These are phyloP conservation scores for Phymatocera aterrima DNA, from an alignment of 2,888 invertebrate genomes.

Conservation along the genomic window DNA sequence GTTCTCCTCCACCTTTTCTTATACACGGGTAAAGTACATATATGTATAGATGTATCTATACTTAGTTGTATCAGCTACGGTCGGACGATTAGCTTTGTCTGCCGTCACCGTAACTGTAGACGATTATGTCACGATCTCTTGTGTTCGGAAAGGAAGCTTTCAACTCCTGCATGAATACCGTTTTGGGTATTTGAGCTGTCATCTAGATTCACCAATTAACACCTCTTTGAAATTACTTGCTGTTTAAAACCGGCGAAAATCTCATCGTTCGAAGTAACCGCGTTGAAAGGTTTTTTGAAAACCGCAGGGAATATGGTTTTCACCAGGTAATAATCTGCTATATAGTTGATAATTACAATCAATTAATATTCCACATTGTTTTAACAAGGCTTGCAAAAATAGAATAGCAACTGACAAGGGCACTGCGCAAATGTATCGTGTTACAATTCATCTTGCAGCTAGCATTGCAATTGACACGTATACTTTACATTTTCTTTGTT, in stretches of 20 bases:
- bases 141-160: background rate
- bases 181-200: background rate
- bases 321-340: too few relatives aligned
- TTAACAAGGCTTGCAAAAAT: too few relatives aligned
- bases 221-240: background rate
- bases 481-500: too few relatives aligned
- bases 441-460: too few relatives aligned
- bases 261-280: background rate
- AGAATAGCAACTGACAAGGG: too few relatives aligned
- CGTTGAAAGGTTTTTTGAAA: too few relatives aligned
- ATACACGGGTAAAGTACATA: background rate
- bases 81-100: slow-evolving; percentile 40
- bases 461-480: too few relatives aligned
- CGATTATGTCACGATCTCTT: background rate
- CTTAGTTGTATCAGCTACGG: slow-evolving; percentile 22
- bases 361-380: too few relatives aligned
- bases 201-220: slow-evolving; percentile 15
- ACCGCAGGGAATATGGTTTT: too few relatives aligned
- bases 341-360: too few relatives aligned
- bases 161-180: background rate
- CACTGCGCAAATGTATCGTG: too few relatives aligned
- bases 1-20: slow-evolving; percentile 4
- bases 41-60: background rate
- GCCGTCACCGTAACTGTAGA: slow-evolving; percentile 4
- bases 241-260: background rate